These are phyloP conservation scores for Colistium nudipinnis DNA, from an alignment of 2,113 vertebrate species.

Conservation along the genomic window DNA sequence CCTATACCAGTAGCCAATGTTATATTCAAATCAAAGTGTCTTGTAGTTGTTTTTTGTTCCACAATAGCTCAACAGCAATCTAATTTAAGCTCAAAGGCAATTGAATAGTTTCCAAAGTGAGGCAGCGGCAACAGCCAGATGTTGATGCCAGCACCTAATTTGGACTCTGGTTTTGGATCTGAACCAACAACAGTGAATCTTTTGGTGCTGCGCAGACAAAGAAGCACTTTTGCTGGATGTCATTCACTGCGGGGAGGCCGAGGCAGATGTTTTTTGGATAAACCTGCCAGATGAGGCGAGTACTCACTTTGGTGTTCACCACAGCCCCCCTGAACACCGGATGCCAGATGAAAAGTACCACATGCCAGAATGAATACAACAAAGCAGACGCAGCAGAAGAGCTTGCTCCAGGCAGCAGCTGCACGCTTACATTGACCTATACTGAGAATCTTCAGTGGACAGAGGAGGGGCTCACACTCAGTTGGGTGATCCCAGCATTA, in stretches of 20 bases:
- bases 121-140: not conserved
- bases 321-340: constrained; percentile 45
- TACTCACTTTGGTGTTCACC: constrained; percentile 44
- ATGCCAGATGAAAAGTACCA: constrained; percentile 50
- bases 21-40: constrained; percentile 21
- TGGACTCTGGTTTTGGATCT: constrained; percentile 26
- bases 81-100: constrained; percentile 40
- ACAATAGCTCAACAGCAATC: constrained; percentile 25
- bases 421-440: constrained; percentile 13
- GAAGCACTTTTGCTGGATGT: constrained; percentile 42
- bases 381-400: constrained; percentile 43
- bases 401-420: constrained; percentile 25
- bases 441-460: constrained; percentile 10
- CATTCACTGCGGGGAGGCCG: not conserved
- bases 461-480: not conserved
- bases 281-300: constrained; percentile 56
- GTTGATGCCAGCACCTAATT: constrained; percentile 30
- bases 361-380: constrained; percentile 48
- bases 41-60: constrained; percentile 22
- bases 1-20: constrained; percentile 16
- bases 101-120: constrained; percentile 30
- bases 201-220: constrained; percentile 38
- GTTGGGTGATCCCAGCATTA: not conserved
- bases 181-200: constrained; percentile 31
- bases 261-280: constrained; percentile 59